phyloP scores from a whole-genome alignment of 2,888 invertebrate genomes.

The Miltochrista miniata region DNA sequence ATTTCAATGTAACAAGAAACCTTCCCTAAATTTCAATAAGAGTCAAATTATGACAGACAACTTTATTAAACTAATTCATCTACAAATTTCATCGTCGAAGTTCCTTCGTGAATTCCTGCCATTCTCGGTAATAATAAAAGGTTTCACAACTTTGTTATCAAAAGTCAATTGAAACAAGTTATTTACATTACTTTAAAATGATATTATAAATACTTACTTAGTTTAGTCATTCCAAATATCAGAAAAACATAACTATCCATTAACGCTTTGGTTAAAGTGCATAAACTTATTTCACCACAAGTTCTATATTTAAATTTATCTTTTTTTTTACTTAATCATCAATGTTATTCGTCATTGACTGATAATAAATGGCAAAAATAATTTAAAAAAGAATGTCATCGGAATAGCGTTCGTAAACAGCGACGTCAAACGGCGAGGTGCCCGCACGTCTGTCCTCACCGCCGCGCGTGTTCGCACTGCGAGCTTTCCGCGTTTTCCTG shows the following conservation, averaged over 20 bases:
- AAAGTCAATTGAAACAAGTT: too few relatives aligned
- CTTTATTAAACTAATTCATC: constrained; percentile 29
- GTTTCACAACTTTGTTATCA: constrained; percentile 5
- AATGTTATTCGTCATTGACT: constrained; percentile 53
- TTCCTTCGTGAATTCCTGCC: constrained; percentile 12
- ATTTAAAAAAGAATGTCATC: constrained; percentile 31
- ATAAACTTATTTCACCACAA: constrained; percentile 24
- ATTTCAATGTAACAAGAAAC: not conserved
- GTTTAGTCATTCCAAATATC: constrained; percentile 74
- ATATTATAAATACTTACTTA: constrained; percentile 59
- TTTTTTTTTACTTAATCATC: constrained; percentile 42
- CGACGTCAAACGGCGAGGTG: constrained; percentile 11
- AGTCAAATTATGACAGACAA: constrained; percentile 19
- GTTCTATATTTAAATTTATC: constrained; percentile 37
- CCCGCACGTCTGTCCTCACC: constrained; percentile 51
- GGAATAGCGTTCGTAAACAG: constrained; percentile 32
- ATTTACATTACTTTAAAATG: too few relatives aligned
- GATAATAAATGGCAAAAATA: constrained; percentile 45
- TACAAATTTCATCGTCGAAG: constrained; percentile 35
- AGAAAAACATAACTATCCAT: constrained; percentile 61
- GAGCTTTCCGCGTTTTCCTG: constrained; percentile 49
- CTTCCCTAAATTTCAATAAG: constrained; percentile 11
- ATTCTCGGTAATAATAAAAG: not conserved
- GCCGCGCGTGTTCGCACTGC: constrained; percentile 53
- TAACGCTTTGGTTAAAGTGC: constrained; percentile 41